These are phyloP conservation scores for Heliconius melpomene DNA, from an alignment of 1,140 invertebrate genomes.

Conservation along the genomic window DNA sequence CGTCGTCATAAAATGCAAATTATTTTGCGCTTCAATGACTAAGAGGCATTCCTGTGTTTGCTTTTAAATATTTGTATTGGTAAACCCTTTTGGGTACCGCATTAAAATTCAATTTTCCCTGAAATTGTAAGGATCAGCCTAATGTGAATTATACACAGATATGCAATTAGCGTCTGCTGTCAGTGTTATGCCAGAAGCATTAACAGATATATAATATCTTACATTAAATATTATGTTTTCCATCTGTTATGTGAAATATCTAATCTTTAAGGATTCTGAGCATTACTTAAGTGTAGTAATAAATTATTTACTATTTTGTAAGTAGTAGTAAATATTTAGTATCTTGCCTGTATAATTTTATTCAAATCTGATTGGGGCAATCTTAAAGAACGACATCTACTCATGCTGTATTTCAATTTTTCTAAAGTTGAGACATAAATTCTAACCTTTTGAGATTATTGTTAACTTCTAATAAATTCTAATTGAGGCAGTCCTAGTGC, in stretches of 20 bases:
- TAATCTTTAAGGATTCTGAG: too few relatives aligned
- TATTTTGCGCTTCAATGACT: constrained; percentile 21
- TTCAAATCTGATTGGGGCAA: neutral
- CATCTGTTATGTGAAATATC: too few relatives aligned
- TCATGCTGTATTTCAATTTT: too few relatives aligned
- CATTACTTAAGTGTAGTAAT: too few relatives aligned
- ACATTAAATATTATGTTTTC: neutral
- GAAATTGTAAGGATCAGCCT: neutral
- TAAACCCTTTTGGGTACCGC: constrained; percentile 13
- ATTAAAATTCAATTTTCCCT: constrained; percentile 27
- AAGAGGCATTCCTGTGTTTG: constrained; percentile 33
- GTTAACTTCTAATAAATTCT: too few relatives aligned
- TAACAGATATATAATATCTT: neutral
- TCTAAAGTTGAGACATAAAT: too few relatives aligned
- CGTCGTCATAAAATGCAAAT: constrained; percentile 30
- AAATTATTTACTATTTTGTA: neutral
- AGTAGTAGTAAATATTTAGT: neutral
- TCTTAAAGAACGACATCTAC: neutral
- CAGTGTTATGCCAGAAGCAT: neutral
- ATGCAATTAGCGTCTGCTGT: constrained; percentile 14
- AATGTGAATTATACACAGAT: constrained; percentile 22
- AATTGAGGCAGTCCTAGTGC: too few relatives aligned
- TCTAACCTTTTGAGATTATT: too few relatives aligned
- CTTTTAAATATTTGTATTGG: constrained; percentile 23
- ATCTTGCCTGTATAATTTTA: neutral